A percentile compares a stretch with the other conserved stretches of the same genome.
Conservation (phyloP, 2,113 vertebrate species). For the Neoarius graeffei region DNA sequence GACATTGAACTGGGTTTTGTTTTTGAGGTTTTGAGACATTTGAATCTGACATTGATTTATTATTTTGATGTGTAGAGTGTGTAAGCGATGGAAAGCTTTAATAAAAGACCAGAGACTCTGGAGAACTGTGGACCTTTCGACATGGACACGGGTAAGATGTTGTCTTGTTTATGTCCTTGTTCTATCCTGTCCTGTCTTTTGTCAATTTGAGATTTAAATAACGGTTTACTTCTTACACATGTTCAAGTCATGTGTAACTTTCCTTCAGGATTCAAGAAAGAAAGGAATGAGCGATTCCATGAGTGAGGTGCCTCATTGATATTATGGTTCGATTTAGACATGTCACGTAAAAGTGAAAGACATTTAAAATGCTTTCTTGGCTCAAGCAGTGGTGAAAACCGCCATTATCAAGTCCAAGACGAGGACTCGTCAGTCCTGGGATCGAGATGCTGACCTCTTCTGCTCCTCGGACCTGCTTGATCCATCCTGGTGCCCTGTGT, state of each 20-base stretch:
- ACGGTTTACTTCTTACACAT: background rate
- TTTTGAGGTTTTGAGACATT: background rate
- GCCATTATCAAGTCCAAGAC: background rate
- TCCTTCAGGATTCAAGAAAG: background rate
- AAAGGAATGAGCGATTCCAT: background rate
- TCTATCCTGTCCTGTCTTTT: background rate
- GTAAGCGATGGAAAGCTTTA: constrained; percentile 74
- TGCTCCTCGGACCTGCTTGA: too few relatives aligned
- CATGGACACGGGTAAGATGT: constrained; percentile 73
- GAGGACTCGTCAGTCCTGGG: background rate
- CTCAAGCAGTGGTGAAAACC: background rate
- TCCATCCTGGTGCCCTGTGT: too few relatives aligned
- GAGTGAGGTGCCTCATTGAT: background rate
- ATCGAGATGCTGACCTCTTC: too few relatives aligned
- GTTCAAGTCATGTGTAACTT: background rate
- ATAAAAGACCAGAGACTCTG: constrained; percentile 77
- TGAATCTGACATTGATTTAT: background rate
- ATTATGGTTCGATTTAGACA: too few relatives aligned
- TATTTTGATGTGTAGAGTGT: constrained; percentile 66
- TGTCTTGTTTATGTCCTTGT: too few relatives aligned
- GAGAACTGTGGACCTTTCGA: constrained; percentile 73
- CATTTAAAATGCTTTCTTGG: background rate
- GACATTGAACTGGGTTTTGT: too few relatives aligned
- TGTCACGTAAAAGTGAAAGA: background rate
- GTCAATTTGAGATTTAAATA: background rate